Conservation (phyloP, 1,140 invertebrate genomes). For the Drosophila baimaii region DNA sequence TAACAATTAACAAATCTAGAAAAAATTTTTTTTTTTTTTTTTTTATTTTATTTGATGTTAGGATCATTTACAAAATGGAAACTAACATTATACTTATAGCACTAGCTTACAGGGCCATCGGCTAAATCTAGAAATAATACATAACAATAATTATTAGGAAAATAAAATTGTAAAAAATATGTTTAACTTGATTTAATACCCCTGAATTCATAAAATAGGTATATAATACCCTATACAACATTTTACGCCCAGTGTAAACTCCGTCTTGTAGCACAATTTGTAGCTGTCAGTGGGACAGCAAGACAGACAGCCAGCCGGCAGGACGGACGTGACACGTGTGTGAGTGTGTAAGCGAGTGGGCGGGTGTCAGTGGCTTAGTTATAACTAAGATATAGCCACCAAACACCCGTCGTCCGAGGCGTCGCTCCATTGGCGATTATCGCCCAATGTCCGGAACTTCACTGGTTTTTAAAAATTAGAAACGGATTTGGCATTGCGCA, state of each 20-base stretch:
- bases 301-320: slow-evolving; percentile 24
- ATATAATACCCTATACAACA: not conserved
- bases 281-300: slow-evolving; percentile 73
- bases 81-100: too few species aligned
- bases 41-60: too few species aligned
- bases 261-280: slow-evolving; percentile 73
- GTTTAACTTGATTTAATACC: not conserved
- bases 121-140: not conserved
- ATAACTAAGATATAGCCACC: slow-evolving; percentile 44
- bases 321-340: slow-evolving; percentile 64
- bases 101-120: too few species aligned
- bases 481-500: slow-evolving; percentile 72
- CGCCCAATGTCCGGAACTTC: slow-evolving; percentile 8
- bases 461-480: slow-evolving; percentile 57
- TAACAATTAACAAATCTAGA: too few species aligned
- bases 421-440: slow-evolving; percentile 62
- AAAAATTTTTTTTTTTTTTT: too few species aligned
- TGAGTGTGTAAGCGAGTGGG: slow-evolving; percentile 53
- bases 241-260: slow-evolving; percentile 27
- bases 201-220: not conserved
- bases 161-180: not conserved
- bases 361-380: slow-evolving; percentile 68
- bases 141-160: not conserved
- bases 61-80: too few species aligned
- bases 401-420: slow-evolving; percentile 22